Evolutionary conservation across 2,888 invertebrate genomes (phyloP), one percentile per base, ranked within the genome.

Genomic region (Xestia c-nigrum): DNA sequence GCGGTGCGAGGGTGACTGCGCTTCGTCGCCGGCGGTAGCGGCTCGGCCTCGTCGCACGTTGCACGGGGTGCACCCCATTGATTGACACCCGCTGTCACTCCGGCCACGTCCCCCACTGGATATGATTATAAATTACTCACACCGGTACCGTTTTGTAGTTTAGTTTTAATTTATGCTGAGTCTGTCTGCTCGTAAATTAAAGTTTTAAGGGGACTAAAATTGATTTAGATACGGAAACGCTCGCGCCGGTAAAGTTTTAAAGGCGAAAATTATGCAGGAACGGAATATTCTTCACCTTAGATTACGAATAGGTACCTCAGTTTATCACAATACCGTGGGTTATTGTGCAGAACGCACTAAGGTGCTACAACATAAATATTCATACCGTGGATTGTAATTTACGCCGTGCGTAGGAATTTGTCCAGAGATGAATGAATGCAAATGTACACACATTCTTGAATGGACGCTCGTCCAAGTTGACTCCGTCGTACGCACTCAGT

Each of bases 1-100:
- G 83, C 77, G 76, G 76, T 67, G 74, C 74, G 74, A 79, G 85
- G 80, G 82, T 77, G 74, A 68, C 76, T 65, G 85, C 67, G 59
- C 66, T 61, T 40, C 43, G 66, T 14, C 72, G 24, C 55, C 46
- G 68, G 31, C 31, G 31, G 31, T 31, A 31, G 59, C 38, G 24
- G 57, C 55, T 65, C 64, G 78, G 80, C 2, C 55, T 55, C 38
- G 52, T 52, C 84, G 77, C 81, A 71, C 84, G 76, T 46, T 88
- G 88, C 64, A 40, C 38, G 12, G 64, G 64, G 14, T 64, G 43
- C 88, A 86, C 87, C 87, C 89, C 80, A 84, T 87, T 89, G 90
- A 92, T 89, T 90, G 92, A 91, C 91, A 89, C 85, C 84, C 85
- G 90, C 89, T 91, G 89, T 88, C 92, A 90, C 86, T 86, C 74